phyloP scores from a whole-genome alignment of 2,888 invertebrate species.

The Noctuana brunneofusca region DNA sequence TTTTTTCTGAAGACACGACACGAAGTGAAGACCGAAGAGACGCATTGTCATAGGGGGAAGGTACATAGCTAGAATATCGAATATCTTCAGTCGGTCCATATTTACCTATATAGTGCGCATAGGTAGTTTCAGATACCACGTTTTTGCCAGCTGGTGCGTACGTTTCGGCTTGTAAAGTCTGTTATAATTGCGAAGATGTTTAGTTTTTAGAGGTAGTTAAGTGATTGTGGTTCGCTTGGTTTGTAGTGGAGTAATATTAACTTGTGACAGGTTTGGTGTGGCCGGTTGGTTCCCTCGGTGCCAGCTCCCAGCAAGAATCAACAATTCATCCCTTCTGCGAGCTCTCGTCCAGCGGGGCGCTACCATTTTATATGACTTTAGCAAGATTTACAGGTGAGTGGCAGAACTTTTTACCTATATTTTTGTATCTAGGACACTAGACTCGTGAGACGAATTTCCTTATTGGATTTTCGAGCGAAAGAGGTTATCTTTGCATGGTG shows the following conservation, averaged over 20 bases:
- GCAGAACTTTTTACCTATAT: constrained; percentile 18
- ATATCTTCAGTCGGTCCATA: constrained; percentile 73
- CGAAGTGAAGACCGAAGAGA: constrained; percentile 56
- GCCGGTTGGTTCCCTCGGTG: constrained; percentile 66
- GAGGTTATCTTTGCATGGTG: constrained; percentile 23
- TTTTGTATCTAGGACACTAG: constrained; percentile 11
- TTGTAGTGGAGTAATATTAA: constrained; percentile 52
- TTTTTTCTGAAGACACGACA: constrained; percentile 48
- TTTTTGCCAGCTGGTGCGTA: constrained; percentile 81
- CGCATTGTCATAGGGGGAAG: constrained; percentile 76
- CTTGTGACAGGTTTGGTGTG: constrained; percentile 71
- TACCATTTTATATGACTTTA: constrained; percentile 98
- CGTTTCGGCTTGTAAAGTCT: constrained; percentile 64
- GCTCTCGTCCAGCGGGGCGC: constrained; percentile 92
- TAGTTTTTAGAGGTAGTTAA: constrained; percentile 40
- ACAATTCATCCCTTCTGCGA: constrained; percentile 79
- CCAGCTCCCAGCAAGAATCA: constrained; percentile 68
- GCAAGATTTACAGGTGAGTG: constrained; percentile 94
- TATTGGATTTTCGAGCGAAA: constrained; percentile 28
- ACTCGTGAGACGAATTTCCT: constrained; percentile 10
- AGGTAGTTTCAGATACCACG: constrained; percentile 71
- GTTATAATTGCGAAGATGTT: constrained; percentile 52
- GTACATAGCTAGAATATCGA: constrained; percentile 71
- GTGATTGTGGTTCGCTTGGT: constrained; percentile 48
- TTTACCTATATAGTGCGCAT: constrained; percentile 61